phyloP scores from a whole-genome alignment of 2,113 vertebrate species.

The Morone saxatilis region DNA sequence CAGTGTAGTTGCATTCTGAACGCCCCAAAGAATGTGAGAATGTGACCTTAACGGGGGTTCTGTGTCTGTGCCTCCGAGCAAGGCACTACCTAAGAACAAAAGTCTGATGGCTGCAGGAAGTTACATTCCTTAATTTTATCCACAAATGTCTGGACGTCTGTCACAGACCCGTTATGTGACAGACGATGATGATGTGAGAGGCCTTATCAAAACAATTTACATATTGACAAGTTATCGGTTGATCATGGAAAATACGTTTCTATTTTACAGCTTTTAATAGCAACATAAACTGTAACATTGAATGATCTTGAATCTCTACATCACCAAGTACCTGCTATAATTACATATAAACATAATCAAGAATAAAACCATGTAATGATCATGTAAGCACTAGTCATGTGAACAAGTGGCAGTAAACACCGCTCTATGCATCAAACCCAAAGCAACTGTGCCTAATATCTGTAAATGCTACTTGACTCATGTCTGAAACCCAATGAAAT shows the following conservation, averaged over 20 bases:
- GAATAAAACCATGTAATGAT: not conserved
- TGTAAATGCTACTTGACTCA: slow-evolving; percentile 23
- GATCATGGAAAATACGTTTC: not conserved
- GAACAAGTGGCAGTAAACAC: not conserved
- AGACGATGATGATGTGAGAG: not conserved
- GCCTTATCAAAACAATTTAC: not conserved
- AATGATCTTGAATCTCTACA: not conserved
- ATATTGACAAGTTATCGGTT: not conserved
- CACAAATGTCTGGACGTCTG: not conserved
- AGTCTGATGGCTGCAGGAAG: not conserved
- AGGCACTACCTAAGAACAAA: slow-evolving; percentile 23
- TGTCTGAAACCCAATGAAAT: slow-evolving; percentile 33
- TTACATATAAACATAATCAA: not conserved
- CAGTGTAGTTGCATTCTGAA: slow-evolving; percentile 31
- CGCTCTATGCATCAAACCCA: not conserved
- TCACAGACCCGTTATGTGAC: too few species aligned
- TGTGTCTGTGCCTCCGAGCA: slow-evolving; percentile 22
- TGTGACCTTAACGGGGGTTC: slow-evolving; percentile 57
- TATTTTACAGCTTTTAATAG: not conserved
- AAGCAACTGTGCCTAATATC: not conserved
- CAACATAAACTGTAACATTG: not conserved
- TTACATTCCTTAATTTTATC: not conserved
- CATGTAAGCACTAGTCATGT: not conserved
- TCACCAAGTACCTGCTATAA: not conserved
- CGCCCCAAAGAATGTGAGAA: slow-evolving; percentile 39